Evolutionary conservation across 2,888 invertebrate genomes (phyloP).

Genomic region (Carcina quercana): DNA sequence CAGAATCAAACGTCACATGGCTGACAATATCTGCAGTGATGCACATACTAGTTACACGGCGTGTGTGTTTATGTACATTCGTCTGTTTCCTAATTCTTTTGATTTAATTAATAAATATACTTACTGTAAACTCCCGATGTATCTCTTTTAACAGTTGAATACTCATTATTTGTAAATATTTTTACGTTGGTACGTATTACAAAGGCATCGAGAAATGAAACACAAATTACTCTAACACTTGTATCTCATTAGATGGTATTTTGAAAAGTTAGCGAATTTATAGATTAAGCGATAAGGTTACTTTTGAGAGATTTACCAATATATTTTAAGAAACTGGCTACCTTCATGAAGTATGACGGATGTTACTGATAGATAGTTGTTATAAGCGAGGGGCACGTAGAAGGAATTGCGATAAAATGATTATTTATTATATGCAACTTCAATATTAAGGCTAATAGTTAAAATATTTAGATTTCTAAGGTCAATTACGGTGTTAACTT

Average conservation of each 20-base stretch:
- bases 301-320: conserved; percentile 70
- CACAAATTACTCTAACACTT: conserved; percentile 65
- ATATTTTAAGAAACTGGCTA: conserved; percentile 65
- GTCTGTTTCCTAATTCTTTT: background rate
- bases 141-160: conserved; percentile 27
- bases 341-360: conserved; percentile 48
- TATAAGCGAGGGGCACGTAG: no score
- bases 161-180: conserved; percentile 69
- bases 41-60: no score
- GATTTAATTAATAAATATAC: background rate
- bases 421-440: no score
- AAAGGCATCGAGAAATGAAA: conserved; percentile 33
- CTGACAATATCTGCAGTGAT: no score
- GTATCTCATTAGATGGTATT: conserved; percentile 74
- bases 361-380: conserved; percentile 51
- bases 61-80: no score
- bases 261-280: conserved; percentile 71
- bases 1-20: no score
- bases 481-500: no score
- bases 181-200: no score
- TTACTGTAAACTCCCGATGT: background rate
- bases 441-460: no score
- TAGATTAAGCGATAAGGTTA: conserved; percentile 49
- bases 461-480: no score
- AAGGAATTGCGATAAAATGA: no score